A percentile compares a stretch with the other conserved stretches of the same genome.
Evolutionary conservation across 2,113 vertebrate genomes (phyloP).

Genomic region (Campylomormyrus tamandua): DNA sequence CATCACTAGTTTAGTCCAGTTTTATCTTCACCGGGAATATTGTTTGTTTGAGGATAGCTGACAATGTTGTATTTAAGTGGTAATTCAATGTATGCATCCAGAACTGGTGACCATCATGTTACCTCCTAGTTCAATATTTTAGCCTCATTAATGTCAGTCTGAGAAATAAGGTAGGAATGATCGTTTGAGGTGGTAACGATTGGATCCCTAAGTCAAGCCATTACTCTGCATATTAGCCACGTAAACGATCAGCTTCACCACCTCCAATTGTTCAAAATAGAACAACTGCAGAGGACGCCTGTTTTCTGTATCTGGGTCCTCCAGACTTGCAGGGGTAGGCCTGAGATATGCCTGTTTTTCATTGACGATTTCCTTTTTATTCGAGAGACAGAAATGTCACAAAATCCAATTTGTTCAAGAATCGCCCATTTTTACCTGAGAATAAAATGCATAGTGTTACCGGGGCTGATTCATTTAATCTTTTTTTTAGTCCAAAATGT

Average conservation of each 20-base stretch:
- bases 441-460: not conserved
- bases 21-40: not conserved
- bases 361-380: not conserved
- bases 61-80: not conserved
- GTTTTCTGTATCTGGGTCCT: not conserved
- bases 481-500: not conserved
- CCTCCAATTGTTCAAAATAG: not conserved
- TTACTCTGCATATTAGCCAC: not conserved
- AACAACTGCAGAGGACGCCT: not conserved
- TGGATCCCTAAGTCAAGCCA: not conserved
- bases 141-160: not conserved
- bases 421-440: not conserved
- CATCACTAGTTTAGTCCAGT: not conserved
- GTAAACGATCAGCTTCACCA: not conserved
- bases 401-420: slow-evolving; percentile 7
- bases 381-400: not conserved
- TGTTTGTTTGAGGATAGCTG: not conserved
- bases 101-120: not conserved
- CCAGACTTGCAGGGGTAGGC: not conserved
- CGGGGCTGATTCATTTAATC: not conserved
- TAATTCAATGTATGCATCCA: not conserved
- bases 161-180: not conserved
- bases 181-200: not conserved
- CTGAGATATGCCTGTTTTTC: not conserved
- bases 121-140: not conserved